phyloP scores from a whole-genome alignment of 2,113 vertebrate species.

The Sander lucioperca region DNA sequence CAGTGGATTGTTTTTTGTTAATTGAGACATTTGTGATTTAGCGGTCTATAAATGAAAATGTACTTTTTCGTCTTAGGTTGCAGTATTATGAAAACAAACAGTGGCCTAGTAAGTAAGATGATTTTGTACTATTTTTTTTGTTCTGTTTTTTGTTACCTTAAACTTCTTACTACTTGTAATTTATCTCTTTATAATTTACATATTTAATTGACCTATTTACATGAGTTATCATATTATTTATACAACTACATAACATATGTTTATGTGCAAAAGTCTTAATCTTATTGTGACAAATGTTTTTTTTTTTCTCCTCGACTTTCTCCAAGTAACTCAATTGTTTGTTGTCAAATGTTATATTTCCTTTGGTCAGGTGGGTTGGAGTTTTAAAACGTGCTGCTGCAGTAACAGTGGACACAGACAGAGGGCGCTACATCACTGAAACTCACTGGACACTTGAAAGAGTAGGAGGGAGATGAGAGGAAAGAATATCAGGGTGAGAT shows the following conservation, averaged over 20 bases:
- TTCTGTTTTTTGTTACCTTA: neutral
- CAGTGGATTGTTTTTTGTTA: neutral
- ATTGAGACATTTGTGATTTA: neutral
- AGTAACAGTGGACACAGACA: constrained; percentile 66
- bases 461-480: neutral
- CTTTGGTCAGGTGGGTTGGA: neutral
- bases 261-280: neutral
- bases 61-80: neutral
- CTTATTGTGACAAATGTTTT: neutral
- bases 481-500: constrained; percentile 5
- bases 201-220: neutral
- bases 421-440: constrained; percentile 74
- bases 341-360: neutral
- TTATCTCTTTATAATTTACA: neutral
- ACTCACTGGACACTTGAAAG: constrained; percentile 46
- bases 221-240: neutral
- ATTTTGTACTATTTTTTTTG: neutral
- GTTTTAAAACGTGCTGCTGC: constrained; percentile 23
- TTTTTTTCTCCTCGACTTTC: neutral
- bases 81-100: neutral
- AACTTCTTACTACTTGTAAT: neutral
- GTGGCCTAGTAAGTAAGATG: neutral
- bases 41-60: too few relatives aligned
- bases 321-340: neutral
- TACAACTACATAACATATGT: neutral